Evolutionary conservation across 2,888 invertebrate genomes (phyloP).

Genomic region (Acanthosoma haemorrhoidale): DNA sequence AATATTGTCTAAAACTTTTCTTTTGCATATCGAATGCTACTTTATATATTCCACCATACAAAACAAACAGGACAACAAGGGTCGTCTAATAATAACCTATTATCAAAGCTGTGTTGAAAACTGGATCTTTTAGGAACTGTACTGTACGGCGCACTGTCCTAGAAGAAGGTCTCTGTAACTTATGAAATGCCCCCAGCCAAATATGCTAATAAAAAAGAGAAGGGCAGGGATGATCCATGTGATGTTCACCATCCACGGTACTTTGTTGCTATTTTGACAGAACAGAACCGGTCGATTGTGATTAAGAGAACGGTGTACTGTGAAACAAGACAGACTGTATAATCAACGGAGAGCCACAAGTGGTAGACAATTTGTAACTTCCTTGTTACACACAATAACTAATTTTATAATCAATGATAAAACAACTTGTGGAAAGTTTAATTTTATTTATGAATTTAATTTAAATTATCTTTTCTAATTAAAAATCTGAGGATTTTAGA

Average conservation of each 20-base stretch:
- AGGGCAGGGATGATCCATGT: constrained; percentile 96
- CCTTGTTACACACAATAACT: too few species aligned
- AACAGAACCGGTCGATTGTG: constrained; percentile 97
- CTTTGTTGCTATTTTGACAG: constrained; percentile 95
- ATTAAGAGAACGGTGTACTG: constrained; percentile 98
- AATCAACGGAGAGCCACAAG: constrained; percentile 97
- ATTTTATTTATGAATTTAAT: too few species aligned
- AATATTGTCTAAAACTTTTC: too few species aligned
- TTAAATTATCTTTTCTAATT: too few species aligned
- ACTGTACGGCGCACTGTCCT: constrained; percentile 92
- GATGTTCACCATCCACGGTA: constrained; percentile 92
- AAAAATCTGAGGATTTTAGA: too few species aligned
- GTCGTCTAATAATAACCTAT: constrained; percentile 98
- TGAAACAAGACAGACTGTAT: constrained; percentile 96
- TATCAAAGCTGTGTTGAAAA: constrained; percentile 94
- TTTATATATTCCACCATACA: constrained; percentile 96
- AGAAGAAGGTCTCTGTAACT: constrained; percentile 82
- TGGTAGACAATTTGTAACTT: too few species aligned
- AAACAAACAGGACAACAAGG: constrained; percentile 84
- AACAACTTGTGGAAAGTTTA: too few species aligned
- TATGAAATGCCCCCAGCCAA: constrained; percentile 98
- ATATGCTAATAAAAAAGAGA: constrained; percentile 95
- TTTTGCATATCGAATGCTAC: constrained; percentile 97
- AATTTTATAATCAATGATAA: too few species aligned
- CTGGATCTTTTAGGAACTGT: constrained; percentile 94